These are phyloP conservation scores for Penaeus monodon DNA, from an alignment of 2,888 invertebrate species.

Conservation along the genomic window DNA sequence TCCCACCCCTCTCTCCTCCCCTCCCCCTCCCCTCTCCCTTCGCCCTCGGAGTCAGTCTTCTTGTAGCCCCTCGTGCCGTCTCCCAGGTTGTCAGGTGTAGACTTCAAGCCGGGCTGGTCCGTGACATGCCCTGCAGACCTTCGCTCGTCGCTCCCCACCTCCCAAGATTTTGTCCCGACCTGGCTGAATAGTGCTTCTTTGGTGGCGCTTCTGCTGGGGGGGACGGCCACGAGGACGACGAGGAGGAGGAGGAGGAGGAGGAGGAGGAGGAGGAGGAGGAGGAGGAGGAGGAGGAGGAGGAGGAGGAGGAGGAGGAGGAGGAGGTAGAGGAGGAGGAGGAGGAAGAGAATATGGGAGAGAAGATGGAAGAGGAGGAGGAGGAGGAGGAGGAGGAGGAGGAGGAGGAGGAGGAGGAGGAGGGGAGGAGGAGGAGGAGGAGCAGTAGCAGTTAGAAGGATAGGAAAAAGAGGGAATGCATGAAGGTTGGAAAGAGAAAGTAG, in stretches of 20 bases:
- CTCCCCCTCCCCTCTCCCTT: neutral
- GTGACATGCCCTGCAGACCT: slow-evolving; percentile 56
- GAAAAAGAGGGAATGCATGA: neutral
- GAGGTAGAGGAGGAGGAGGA: neutral
- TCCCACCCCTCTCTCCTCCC: neutral
- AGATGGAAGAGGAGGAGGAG: neutral
- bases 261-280: neutral
- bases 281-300: neutral
- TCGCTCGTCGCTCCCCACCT: slow-evolving; percentile 16
- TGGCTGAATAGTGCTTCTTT: slow-evolving; percentile 39
- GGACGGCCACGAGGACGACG: neutral
- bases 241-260: neutral
- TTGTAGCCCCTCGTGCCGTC: slow-evolving; percentile 35
- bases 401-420: neutral
- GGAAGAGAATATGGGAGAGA: neutral
- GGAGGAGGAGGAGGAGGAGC: neutral
- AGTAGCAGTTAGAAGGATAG: neutral
- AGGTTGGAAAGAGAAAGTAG: neutral
- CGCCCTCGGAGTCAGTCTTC: slow-evolving; percentile 40
- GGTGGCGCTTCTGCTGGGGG: neutral
- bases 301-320: neutral
- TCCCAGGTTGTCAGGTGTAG: slow-evolving; percentile 51
- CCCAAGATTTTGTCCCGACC: slow-evolving; percentile 9
- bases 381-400: neutral
- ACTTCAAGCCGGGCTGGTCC: slow-evolving; percentile 51